These are phyloP conservation scores for Habroteleia sp. DNA, from an alignment of 2,888 invertebrate species.

Conservation along the genomic window DNA sequence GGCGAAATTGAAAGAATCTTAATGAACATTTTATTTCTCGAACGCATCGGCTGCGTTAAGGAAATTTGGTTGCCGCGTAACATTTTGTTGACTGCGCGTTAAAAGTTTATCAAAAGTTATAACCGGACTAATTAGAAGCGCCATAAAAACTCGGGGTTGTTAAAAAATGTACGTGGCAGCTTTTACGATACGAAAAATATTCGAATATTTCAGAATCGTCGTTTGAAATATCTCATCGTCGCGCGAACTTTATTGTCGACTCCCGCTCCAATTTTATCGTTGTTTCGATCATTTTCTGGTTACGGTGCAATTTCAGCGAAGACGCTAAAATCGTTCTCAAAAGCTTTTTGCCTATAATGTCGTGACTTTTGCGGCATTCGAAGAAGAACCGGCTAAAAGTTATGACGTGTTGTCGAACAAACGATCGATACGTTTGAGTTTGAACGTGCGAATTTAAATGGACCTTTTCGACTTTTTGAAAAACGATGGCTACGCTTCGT, in stretches of 20 bases:
- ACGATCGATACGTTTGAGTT: constrained; percentile 20
- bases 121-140: constrained; percentile 29
- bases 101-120: constrained; percentile 39
- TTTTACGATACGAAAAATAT: constrained; percentile 37
- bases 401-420: constrained; percentile 26
- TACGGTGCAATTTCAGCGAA: constrained; percentile 40
- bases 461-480: neutral
- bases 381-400: constrained; percentile 6
- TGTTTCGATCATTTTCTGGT: constrained; percentile 49
- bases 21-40: constrained; percentile 14
- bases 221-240: constrained; percentile 33
- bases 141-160: constrained; percentile 15
- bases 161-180: constrained; percentile 17
- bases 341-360: constrained; percentile 27
- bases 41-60: neutral
- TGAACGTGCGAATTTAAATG: constrained; percentile 15
- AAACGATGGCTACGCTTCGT: too few species aligned
- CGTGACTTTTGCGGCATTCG: constrained; percentile 19
- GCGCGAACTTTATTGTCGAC: constrained; percentile 34
- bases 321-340: constrained; percentile 37
- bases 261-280: constrained; percentile 38
- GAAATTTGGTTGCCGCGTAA: constrained; percentile 26
- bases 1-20: constrained; percentile 3
- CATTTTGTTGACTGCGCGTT: constrained; percentile 21
- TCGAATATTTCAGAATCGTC: constrained; percentile 31